Base-by-base conservation (phyloP, 37 sponge, comb jelly and placozoan species). In the Corticium candelabrum region DNA sequence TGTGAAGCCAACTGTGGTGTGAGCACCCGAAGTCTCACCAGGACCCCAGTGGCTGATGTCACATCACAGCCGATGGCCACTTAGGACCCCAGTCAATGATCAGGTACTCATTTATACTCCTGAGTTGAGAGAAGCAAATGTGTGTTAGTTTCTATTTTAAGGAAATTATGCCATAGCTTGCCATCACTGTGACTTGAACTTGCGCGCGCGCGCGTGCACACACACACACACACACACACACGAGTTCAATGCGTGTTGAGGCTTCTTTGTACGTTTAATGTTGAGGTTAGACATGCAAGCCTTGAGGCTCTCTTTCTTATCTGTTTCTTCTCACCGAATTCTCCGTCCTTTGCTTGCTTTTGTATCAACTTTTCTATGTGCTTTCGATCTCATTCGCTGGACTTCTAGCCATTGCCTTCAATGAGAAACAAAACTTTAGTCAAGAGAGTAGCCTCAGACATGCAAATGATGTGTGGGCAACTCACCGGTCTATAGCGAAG, bases 331-430 rank as follows among this genome's bases (percentile, higher is more conserved):
- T n/a, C n/a, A 93, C 87, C 96, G 74, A 68, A 95, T 83, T 80
- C 92, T 95, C 3, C 96, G 74, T 1, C 93, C 96, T 57, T 95
- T 95, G 88, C 96, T 95, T 41, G 96, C 96, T 69, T 85, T 87
- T 1, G 96, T 95, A 81, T 95, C 94, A 21, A 95, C 88, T 3
- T 85, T 85, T 35, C 81, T 89, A 76, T 89, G 91, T 0, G 76
- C 88, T 68, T 92, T 95, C 15, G 76, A 71, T 50, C 93, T 74
- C 75, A 92, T 41, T 41, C 79, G 78, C 76, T 92, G 94, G 37
- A 92, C 39, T 50, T 90, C 83, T 62, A 89, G 77, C 94, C 90
- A 93, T 40, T 93, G 81, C 62, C 87, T 83, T 29, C 40, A 76
- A 21, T 4, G 37, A 7, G 5, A 4, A 70, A 70, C 36, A 70